phyloP scores from a whole-genome alignment of 2,888 invertebrate species.

The Pegoplata infirma region DNA sequence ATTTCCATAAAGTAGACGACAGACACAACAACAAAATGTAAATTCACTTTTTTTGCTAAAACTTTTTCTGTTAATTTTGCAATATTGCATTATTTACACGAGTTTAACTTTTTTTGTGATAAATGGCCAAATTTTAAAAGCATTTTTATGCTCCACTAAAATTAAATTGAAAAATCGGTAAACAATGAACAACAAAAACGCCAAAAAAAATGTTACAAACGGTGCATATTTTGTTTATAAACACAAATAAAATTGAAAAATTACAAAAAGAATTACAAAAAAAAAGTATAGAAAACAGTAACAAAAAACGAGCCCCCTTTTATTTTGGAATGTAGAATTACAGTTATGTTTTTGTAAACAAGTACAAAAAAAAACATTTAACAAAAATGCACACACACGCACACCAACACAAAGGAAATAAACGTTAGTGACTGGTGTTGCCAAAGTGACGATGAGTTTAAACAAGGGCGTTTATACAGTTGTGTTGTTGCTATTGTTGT shows the following conservation, averaged over 20 bases:
- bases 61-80: background rate
- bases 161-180: constrained; percentile 14
- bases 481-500: constrained; percentile 20
- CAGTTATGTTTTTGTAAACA: constrained; percentile 2
- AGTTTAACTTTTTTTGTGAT: background rate
- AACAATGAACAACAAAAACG: background rate
- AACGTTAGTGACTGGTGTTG: constrained; percentile 26
- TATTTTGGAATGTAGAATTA: background rate
- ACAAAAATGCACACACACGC: no score
- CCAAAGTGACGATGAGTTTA: constrained; percentile 48
- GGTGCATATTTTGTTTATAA: constrained; percentile 21
- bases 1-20: background rate
- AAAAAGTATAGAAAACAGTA: background rate
- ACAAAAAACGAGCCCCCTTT: background rate
- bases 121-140: background rate
- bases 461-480: constrained; percentile 52
- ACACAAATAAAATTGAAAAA: constrained; percentile 20
- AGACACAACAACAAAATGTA: background rate
- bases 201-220: background rate
- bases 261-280: background rate
- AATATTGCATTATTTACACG: background rate
- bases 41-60: background rate
- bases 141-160: constrained; percentile 33
- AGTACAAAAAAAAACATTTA: background rate
- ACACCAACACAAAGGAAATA: background rate